Base-by-base conservation (phyloP, 2,797 vertebrate genomes). In the Hippopotamyrus pictus region DNA sequence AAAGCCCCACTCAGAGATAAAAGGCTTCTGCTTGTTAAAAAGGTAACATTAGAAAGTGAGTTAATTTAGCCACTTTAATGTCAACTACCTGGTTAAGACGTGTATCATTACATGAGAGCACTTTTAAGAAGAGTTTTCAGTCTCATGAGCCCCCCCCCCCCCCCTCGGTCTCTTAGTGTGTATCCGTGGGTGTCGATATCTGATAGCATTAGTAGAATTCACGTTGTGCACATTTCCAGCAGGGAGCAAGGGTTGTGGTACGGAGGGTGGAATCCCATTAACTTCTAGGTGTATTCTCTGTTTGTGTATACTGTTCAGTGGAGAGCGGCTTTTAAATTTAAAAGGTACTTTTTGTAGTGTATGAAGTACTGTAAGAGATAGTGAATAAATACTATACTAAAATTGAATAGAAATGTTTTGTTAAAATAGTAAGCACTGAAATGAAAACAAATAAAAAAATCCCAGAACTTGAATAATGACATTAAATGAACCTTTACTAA, bases 11-110 rank as follows among this genome's bases (percentile, higher is more conserved):
- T 90, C 17, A 48, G 57, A 84, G 88, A 90, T 89, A 76, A 89
- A 91, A 90, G 88, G 76, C 62, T 88, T 87, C 25, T 44, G 54
- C 83, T 88, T 37, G 76, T 88, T 89, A 89, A 84, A 79, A 90
- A 84, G 76, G 65, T 89, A 90, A 88, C 88, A 90, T 89, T 89
- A 89, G 65, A 82, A 50, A 90, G 44, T 69, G 76, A 90, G 57
- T 88, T 90, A 88, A 90, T 90, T 88, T 88, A 84, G 25, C 54
- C 54, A 87, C 88, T 88, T 87, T 73, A 89, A 89, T 86, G 84
- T 88, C 87, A 90, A 65, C 50, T 62, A 79, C 37, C 79, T 86
- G 9, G 22, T 54, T 87, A 87, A 82, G 89, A 85, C 89, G 86
- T 41, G 19, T 51, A 89, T 5, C 87, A 46, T 89, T 89, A 87